Base-by-base conservation (phyloP, 2,113 vertebrate genomes). In the Mesoclemmys tuberculata region DNA sequence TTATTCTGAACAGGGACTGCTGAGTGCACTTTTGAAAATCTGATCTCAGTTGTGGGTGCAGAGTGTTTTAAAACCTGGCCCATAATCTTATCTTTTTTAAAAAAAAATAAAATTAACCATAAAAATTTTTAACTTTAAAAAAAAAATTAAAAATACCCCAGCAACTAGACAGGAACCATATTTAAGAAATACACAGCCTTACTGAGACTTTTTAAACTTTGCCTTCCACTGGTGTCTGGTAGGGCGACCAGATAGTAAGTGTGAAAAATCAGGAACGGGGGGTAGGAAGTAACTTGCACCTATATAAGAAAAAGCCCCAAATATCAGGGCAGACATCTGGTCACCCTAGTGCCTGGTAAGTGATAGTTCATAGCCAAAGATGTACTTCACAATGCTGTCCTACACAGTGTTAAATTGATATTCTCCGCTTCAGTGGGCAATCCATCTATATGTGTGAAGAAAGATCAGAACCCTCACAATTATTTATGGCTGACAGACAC, bases 401-500 rank as follows among this genome's bases (percentile, higher is more conserved):
- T 96, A 90, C 95, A 86, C 18, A 91, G 81, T 96, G 61, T 85
- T 96, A 96, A 93, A 89, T 90, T 95, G 96, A 87, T 79, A 95
- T 94, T 96, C 91, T 94, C 88, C 96, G 91, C 89, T 97, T 96
- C 93, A 93, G 92, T 93, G 92, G 93, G 95, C 91, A 96, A 88
- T 88, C 92, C 68, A 22, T 90, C 87, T 92, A 84, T 77, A 96
- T 91, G 80, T 85, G 94, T 94, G 90, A 93, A 95, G 93, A 88
- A 92, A 96, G 97, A 97, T 90, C 84, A 92, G 90, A 89, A 96
- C 56, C 89, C 31, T 54, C 78, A 79, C 91, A 96, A 89, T 97
- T 97, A 95, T 97, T 98, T 96, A 93, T 80, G 93, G 95, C 85
- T 97, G 96, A 96, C 95, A 97, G 95, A 95, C 90, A 92, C 95